Evolutionary conservation across 2,888 invertebrate genomes (phyloP).

Genomic region (Agrenia bidenticulata): DNA sequence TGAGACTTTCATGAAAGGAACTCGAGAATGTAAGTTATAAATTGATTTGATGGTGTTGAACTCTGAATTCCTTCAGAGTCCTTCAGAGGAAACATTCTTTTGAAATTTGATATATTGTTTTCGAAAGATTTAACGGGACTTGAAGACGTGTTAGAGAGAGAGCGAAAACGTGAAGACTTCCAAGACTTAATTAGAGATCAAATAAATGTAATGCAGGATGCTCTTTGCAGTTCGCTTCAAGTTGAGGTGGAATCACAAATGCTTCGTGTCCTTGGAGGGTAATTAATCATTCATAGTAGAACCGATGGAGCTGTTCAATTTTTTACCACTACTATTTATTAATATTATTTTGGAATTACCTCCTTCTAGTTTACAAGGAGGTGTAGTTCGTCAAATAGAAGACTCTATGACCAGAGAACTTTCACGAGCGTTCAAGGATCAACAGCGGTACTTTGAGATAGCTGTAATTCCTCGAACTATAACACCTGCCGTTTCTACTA

Average conservation of each 20-base stretch:
- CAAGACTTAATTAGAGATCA: conserved; percentile 38
- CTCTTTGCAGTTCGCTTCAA: conserved; percentile 43
- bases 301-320: too few species aligned
- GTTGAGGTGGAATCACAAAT: conserved; percentile 49
- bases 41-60: not conserved
- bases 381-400: conserved; percentile 55
- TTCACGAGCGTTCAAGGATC: conserved; percentile 61
- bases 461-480: conserved; percentile 69
- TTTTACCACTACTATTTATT: not conserved
- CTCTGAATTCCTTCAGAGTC: not conserved
- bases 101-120: too few species aligned
- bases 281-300: too few species aligned
- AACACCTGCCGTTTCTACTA: conserved; percentile 67
- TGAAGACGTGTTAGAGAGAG: conserved; percentile 37
- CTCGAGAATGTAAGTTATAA: conserved; percentile 90
- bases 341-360: conserved; percentile 5
- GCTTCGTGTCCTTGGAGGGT: conserved; percentile 46
- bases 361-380: conserved; percentile 55
- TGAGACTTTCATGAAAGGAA: conserved; percentile 81
- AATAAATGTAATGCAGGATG: conserved; percentile 47
- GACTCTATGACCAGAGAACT: conserved; percentile 59
- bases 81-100: conserved; percentile 5
- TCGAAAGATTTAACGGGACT: conserved; percentile 47
- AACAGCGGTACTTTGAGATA: conserved; percentile 64
- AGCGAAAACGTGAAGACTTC: conserved; percentile 42